Percentiles rank a stretch among this genome's conserved stretches.
phyloP scores from a whole-genome alignment of 2,888 invertebrate species.

The Drosophila aldrichi region DNA sequence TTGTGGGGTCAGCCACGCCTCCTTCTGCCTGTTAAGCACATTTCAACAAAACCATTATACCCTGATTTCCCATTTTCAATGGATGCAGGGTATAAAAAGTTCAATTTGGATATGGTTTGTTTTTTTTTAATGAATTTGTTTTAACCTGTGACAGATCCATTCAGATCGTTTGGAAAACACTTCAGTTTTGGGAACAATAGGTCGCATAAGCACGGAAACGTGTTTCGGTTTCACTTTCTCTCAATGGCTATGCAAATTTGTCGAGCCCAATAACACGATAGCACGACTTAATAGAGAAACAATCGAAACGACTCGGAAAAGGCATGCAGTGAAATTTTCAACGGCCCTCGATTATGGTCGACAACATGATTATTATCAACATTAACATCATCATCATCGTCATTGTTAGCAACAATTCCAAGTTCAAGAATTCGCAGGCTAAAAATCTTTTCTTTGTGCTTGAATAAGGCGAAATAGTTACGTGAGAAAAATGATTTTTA shows the following conservation, averaged over 20 bases:
- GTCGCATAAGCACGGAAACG: conserved; percentile 39
- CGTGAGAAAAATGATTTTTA: background rate
- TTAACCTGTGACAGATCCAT: conserved; percentile 16
- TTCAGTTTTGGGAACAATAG: conserved; percentile 32
- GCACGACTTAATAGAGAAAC: conserved; percentile 31
- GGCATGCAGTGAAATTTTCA: conserved; percentile 52
- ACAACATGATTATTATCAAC: background rate
- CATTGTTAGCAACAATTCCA: background rate
- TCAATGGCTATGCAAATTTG: conserved; percentile 49
- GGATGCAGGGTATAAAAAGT: no score
- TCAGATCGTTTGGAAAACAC: conserved; percentile 38
- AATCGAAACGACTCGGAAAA: conserved; percentile 34
- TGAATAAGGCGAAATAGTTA: background rate
- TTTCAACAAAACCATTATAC: no score
- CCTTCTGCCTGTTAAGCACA: no score
- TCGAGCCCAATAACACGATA: conserved; percentile 32
- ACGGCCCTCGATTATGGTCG: conserved; percentile 6
- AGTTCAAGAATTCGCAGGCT: conserved; percentile 15
- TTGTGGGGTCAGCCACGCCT: no score
- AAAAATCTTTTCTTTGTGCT: background rate
- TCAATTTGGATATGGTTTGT: no score
- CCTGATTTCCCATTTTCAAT: no score
- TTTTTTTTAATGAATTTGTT: background rate
- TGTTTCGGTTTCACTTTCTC: conserved; percentile 53
- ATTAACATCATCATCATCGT: no score